These are phyloP conservation scores for Chiroxiphia lanceolata DNA, from an alignment of 2,797 vertebrate genomes.

Conservation along the genomic window DNA sequence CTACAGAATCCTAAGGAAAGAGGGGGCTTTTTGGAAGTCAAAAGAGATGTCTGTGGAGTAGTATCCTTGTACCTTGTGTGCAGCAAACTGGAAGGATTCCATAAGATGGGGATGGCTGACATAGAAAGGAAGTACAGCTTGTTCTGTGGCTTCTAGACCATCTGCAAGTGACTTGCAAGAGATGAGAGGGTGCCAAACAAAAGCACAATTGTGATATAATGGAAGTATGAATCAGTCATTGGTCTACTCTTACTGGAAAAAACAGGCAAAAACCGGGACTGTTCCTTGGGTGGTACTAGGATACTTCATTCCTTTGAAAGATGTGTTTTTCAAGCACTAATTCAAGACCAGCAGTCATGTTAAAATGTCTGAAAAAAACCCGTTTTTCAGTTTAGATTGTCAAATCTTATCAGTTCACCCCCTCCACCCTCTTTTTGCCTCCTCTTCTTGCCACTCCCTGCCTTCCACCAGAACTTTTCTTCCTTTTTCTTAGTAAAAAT, in stretches of 20 bases:
- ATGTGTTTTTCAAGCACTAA: conserved; percentile 26
- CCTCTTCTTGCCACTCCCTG: neutral
- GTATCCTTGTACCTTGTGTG: conserved; percentile 58
- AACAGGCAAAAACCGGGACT: neutral
- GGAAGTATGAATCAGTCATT: conserved; percentile 67
- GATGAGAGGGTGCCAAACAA: conserved; percentile 68
- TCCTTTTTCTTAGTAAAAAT: neutral
- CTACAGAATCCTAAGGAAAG: neutral
- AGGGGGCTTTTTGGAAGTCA: neutral
- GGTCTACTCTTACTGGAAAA: conserved; percentile 62
- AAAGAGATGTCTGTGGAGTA: neutral
- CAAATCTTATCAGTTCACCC: neutral
- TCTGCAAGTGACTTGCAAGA: conserved; percentile 74
- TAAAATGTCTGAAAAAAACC: neutral
- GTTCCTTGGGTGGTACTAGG: conserved; percentile 16
- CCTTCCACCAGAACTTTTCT: neutral
- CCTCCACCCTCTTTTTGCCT: neutral
- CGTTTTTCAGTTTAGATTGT: neutral
- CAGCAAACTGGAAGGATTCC: conserved; percentile 63
- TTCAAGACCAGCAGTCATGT: conserved; percentile 23
- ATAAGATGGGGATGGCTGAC: conserved; percentile 69
- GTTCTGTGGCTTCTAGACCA: conserved; percentile 74
- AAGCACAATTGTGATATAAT: conserved; percentile 69
- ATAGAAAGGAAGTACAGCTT: conserved; percentile 74
- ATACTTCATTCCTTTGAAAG: conserved; percentile 44